Evolutionary conservation across 2,113 vertebrate species (phyloP).

Genomic region (Oreochromis aureus): DNA sequence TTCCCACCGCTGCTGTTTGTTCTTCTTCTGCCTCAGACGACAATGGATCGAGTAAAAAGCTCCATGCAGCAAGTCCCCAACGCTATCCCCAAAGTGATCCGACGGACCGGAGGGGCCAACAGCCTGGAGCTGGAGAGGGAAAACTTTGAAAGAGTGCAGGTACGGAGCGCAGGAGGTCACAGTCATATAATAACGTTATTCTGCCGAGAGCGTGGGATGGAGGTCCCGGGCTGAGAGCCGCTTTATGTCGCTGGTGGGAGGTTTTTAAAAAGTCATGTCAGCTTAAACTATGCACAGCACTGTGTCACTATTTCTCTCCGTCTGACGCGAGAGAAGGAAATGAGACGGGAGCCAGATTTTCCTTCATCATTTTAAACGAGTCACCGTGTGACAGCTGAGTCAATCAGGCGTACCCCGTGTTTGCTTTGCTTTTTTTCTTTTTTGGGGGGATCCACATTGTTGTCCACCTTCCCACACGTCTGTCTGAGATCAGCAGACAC

Average conservation of each 20-base stretch:
- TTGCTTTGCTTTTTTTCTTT: neutral
- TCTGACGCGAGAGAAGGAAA: neutral
- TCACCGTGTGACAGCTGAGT: neutral
- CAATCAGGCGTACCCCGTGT: neutral
- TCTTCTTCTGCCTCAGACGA: neutral
- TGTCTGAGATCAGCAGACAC: conserved; percentile 17
- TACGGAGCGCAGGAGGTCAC: conserved; percentile 32
- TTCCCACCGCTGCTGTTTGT: neutral
- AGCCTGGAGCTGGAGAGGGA: conserved; percentile 81
- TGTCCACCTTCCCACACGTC: neutral
- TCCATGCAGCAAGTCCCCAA: conserved; percentile 88
- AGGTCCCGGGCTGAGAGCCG: neutral
- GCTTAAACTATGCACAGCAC: neutral
- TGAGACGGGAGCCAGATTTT: neutral
- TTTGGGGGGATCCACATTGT: neutral
- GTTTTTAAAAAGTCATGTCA: neutral
- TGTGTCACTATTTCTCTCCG: neutral
- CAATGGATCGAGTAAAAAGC: conserved; percentile 85
- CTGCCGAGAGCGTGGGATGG: neutral
- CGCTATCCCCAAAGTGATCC: conserved; percentile 84
- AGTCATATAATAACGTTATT: neutral
- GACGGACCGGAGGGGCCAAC: conserved; percentile 77
- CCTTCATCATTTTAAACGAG: neutral
- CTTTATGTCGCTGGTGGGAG: neutral
- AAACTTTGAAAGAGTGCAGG: conserved; percentile 85